Conservation (phyloP, 2,797 vertebrate genomes). For the Telmatherina bonti region DNA sequence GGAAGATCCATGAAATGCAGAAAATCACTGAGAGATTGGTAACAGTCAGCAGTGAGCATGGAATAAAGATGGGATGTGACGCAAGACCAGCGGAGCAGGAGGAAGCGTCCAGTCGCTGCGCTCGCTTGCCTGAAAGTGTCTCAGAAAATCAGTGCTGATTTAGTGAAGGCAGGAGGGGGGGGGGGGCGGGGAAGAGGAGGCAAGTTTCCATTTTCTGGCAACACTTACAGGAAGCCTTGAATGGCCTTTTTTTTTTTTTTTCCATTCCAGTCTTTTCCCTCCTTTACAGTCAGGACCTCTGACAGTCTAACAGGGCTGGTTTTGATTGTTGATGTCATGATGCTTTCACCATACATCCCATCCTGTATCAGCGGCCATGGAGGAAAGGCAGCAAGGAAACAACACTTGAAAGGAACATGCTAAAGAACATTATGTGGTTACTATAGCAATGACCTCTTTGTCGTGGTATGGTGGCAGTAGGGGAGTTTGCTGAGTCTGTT, state of each 20-base stretch:
- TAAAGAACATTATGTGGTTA: conserved; percentile 24
- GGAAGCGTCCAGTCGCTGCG: conserved; percentile 2
- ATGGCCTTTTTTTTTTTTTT: neutral
- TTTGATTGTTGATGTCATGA: conserved; percentile 8
- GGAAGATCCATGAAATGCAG: neutral
- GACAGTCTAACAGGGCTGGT: conserved; percentile 4
- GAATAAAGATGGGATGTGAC: neutral
- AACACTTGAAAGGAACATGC: conserved; percentile 22
- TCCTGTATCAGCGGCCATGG: conserved; percentile 22
- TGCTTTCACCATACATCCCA: conserved; percentile 1
- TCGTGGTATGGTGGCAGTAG: conserved; percentile 15
- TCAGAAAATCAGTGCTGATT: conserved; percentile 8
- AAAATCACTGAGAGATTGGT: neutral
- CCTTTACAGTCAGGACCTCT: conserved; percentile 17
- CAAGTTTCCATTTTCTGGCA: conserved; percentile 10
- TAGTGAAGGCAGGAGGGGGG: conserved; percentile 3
- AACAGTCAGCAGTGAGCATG: conserved; percentile 7
- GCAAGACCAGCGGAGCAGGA: neutral
- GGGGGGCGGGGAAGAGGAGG: no score
- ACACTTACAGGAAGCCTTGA: conserved; percentile 21
- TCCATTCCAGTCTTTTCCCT: neutral
- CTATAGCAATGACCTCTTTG: conserved; percentile 30
- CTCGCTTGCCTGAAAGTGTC: conserved; percentile 19
- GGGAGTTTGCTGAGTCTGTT: conserved; percentile 25
- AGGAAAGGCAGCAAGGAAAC: conserved; percentile 35